Evolutionary conservation across 2,113 vertebrate genomes (phyloP).

Genomic region (Stegastes partitus): DNA sequence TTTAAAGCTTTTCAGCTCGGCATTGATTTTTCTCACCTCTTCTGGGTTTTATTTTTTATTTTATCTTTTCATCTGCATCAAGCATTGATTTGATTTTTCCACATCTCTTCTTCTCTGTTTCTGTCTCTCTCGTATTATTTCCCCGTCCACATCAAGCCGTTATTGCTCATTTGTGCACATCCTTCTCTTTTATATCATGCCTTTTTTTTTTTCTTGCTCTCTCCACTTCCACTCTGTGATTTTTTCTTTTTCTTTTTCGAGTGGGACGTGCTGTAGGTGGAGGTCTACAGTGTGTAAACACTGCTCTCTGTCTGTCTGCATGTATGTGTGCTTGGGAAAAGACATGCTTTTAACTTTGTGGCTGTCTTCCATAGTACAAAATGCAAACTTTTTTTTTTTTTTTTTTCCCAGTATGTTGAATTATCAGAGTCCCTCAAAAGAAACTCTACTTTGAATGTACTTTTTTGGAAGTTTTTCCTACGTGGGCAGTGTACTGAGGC

Average conservation of each 20-base stretch:
- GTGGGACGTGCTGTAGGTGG: conserved; percentile 55
- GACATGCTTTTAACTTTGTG: conserved; percentile 80
- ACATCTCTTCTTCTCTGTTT: conserved; percentile 27
- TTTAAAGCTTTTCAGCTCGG: conserved; percentile 66
- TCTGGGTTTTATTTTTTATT: conserved; percentile 19
- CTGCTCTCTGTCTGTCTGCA: conserved; percentile 58
- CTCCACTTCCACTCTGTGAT: conserved; percentile 46
- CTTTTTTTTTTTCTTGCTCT: conserved; percentile 25
- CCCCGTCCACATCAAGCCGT: conserved; percentile 47
- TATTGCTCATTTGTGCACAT: conserved; percentile 60
- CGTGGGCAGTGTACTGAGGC: conserved; percentile 38
- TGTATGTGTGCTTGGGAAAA: conserved; percentile 66
- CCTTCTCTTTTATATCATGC: conserved; percentile 23
- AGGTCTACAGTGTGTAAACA: conserved; percentile 45
- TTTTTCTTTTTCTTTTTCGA: conserved; percentile 24
- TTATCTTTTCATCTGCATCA: conserved; percentile 58
- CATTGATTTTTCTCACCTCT: conserved; percentile 68
- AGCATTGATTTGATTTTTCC: conserved; percentile 58
- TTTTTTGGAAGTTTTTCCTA: conserved; percentile 8
- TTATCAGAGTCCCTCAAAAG: background rate
- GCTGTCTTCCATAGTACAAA: conserved; percentile 46
- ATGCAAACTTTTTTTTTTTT: background rate
- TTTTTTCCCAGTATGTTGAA: background rate
- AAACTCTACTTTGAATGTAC: conserved; percentile 6
- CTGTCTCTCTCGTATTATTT: conserved; percentile 21